Conservation (phyloP, 2,113 vertebrate species). For the Elephas maximus region DNA sequence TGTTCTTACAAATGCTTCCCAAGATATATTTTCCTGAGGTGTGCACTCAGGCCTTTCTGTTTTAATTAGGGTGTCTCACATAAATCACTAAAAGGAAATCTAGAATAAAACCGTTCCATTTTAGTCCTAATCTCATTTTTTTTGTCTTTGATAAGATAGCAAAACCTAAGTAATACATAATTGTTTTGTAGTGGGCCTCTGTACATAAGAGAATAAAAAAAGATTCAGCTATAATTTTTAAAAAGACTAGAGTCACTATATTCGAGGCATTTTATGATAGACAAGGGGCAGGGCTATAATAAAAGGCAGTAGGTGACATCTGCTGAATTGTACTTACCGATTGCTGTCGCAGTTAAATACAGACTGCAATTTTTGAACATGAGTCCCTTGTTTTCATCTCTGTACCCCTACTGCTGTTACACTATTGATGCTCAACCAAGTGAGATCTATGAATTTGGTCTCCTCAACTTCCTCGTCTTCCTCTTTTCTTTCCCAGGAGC, state of each 20-base stretch:
- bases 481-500: neutral
- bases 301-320: neutral
- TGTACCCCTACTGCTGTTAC: neutral
- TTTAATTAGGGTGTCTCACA: neutral
- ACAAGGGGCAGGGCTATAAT: neutral
- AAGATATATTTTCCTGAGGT: neutral
- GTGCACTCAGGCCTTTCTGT: neutral
- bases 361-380: neutral
- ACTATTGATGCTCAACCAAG: neutral
- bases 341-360: fast-evolving
- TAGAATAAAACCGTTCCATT: neutral
- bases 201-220: neutral
- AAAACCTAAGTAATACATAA: neutral
- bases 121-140: neutral
- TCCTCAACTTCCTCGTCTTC: neutral
- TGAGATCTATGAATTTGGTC: neutral
- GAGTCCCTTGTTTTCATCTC: neutral
- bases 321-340: neutral
- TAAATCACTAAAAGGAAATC: neutral
- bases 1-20: neutral
- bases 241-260: neutral
- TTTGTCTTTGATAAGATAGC: neutral
- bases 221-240: neutral
- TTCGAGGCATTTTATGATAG: neutral
- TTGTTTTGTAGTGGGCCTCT: neutral